Evolutionary conservation across 1,140 invertebrate genomes (phyloP).

Genomic region (Eciton burchellii): DNA sequence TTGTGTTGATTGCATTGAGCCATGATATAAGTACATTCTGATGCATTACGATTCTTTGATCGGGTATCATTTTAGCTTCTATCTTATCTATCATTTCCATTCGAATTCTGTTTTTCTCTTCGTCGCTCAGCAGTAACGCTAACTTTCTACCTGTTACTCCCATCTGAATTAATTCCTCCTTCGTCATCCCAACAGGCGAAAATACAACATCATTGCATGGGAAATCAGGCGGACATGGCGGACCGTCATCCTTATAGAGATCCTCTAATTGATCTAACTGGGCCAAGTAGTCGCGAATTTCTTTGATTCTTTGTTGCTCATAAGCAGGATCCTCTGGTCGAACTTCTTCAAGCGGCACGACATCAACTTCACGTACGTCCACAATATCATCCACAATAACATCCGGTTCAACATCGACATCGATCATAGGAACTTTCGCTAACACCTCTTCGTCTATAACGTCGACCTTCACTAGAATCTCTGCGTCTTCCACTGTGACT

Average conservation of each 20-base stretch:
- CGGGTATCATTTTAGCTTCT: neutral
- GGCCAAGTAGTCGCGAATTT: slow-evolving; percentile 25
- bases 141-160: neutral
- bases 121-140: neutral
- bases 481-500: slow-evolving; percentile 50
- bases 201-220: slow-evolving; percentile 62
- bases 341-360: neutral
- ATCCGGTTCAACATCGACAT: slow-evolving; percentile 11
- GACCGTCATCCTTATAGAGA: slow-evolving; percentile 40
- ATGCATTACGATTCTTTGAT: slow-evolving; percentile 32
- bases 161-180: slow-evolving; percentile 44
- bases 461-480: neutral
- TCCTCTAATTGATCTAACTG: slow-evolving; percentile 50
- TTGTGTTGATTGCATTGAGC: slow-evolving; percentile 54
- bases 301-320: neutral
- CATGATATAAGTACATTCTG: slow-evolving; percentile 56
- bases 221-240: slow-evolving; percentile 52
- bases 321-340: slow-evolving; percentile 38
- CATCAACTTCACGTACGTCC: slow-evolving; percentile 37
- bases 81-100: neutral
- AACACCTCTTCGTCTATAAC: slow-evolving; percentile 1
- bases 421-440: neutral
- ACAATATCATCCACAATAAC: slow-evolving; percentile 32
- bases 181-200: slow-evolving; percentile 36
- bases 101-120: slow-evolving; percentile 15